phyloP scores from a whole-genome alignment of 1,140 invertebrate species.

The Drosophila sp. region DNA sequence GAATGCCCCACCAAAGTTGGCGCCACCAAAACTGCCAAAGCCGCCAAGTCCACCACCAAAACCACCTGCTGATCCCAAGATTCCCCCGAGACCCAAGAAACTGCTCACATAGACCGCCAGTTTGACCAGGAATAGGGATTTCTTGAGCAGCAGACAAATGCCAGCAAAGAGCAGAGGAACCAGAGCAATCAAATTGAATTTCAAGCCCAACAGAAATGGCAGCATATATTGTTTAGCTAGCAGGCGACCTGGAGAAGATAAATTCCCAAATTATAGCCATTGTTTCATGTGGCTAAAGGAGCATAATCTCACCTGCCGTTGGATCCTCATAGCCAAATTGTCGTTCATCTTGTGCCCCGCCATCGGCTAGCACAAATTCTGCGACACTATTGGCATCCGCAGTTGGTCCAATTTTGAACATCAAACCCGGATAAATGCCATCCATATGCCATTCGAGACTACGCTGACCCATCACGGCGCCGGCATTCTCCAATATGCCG shows the following conservation, averaged over 20 bases:
- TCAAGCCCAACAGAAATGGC: conserved; percentile 89
- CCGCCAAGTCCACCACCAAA: conserved; percentile 37
- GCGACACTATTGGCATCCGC: conserved; percentile 86
- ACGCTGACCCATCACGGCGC: conserved; percentile 87
- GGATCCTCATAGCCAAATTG: conserved; percentile 83
- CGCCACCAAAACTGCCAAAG: conserved; percentile 44
- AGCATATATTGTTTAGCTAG: conserved; percentile 87
- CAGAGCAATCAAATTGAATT: conserved; percentile 89
- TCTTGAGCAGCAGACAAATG: conserved; percentile 88
- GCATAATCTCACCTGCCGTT: conserved; percentile 80
- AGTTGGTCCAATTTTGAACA: conserved; percentile 88
- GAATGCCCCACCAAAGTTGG: conserved; percentile 39
- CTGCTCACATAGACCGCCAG: conserved; percentile 88
- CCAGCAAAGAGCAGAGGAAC: conserved; percentile 88
- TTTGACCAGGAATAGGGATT: conserved; percentile 89
- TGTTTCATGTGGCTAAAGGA: no score
- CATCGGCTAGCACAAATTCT: conserved; percentile 89
- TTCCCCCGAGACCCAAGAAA: conserved; percentile 85
- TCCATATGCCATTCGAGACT: conserved; percentile 89
- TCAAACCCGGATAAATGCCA: conserved; percentile 87
- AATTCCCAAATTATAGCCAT: not conserved
- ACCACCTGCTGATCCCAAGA: conserved; percentile 73
- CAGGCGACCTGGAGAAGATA: conserved; percentile 85
- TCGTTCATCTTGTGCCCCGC: conserved; percentile 81
- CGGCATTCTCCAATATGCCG: conserved; percentile 87